Evolutionary conservation across 2,113 vertebrate genomes (phyloP).

Genomic region (Cavia aperea): DNA sequence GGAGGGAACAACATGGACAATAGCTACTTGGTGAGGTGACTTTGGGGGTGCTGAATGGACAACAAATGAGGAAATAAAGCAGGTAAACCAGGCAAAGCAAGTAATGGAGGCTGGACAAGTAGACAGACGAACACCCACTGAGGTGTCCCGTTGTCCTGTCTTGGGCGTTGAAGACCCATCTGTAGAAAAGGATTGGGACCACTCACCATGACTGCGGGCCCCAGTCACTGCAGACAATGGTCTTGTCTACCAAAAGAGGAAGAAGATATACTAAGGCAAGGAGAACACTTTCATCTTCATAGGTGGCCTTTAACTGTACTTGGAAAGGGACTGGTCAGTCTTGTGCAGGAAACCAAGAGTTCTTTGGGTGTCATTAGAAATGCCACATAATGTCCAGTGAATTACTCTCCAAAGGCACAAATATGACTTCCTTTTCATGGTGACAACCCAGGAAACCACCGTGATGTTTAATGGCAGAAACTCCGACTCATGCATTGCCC

Average conservation of each 20-base stretch:
- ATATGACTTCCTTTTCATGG: background rate
- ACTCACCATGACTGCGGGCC: background rate
- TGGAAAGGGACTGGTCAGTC: conserved; percentile 35
- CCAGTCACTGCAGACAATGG: accelerated
- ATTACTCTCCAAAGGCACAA: background rate
- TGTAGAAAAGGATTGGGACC: too few relatives aligned
- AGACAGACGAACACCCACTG: too few relatives aligned
- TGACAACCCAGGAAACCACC: conserved; percentile 47
- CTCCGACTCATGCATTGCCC: conserved; percentile 34
- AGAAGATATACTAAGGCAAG: background rate
- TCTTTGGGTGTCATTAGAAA: conserved; percentile 37
- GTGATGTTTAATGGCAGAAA: conserved; percentile 33
- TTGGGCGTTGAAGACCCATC: background rate
- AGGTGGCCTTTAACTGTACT: background rate
- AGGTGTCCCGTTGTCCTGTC: background rate
- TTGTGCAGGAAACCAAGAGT: conserved; percentile 22
- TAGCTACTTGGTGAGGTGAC: too few relatives aligned
- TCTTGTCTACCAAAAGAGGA: background rate
- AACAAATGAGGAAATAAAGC: background rate
- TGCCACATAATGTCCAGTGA: background rate
- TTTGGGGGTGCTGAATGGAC: background rate
- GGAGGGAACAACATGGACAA: accelerated
- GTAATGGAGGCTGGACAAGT: accelerated
- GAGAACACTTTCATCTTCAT: background rate
- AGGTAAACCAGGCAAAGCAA: accelerated